phyloP scores from a whole-genome alignment of 2,113 vertebrate species.

The Cyprinodon tularosa region DNA sequence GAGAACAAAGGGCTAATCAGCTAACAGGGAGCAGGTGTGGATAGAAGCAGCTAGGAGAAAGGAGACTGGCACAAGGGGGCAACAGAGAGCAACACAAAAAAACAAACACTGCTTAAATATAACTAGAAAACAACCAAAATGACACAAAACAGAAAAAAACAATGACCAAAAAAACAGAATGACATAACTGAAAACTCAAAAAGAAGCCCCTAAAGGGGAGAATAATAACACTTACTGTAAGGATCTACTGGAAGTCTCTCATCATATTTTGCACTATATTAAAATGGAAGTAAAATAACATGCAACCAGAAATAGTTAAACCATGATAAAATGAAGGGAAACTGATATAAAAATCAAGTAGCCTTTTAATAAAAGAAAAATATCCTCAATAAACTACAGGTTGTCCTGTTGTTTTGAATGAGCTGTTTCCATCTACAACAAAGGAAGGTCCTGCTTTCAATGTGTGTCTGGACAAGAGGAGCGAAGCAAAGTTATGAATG shows the following conservation, averaged over 20 bases:
- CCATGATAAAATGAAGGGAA: not conserved
- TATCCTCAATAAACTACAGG: not conserved
- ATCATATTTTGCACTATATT: not conserved
- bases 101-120: too few species aligned
- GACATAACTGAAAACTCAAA: not conserved
- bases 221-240: not conserved
- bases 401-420: not conserved
- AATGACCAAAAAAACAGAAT: too few species aligned
- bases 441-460: slow-evolving; percentile 47
- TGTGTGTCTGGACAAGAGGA: slow-evolving; percentile 35
- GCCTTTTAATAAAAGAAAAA: not conserved
- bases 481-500: slow-evolving; percentile 55
- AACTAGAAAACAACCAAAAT: too few species aligned
- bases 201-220: not conserved
- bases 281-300: not conserved
- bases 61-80: too few species aligned
- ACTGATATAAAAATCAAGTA: not conserved
- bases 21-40: too few species aligned
- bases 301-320: not conserved
- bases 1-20: too few species aligned
- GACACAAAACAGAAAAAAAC: too few species aligned
- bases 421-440: slow-evolving; percentile 12
- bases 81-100: too few species aligned
- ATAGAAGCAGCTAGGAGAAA: too few species aligned
- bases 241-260: not conserved